Conservation (phyloP, 1,140 invertebrate species). For the Lysiphlebus fabarum region DNA sequence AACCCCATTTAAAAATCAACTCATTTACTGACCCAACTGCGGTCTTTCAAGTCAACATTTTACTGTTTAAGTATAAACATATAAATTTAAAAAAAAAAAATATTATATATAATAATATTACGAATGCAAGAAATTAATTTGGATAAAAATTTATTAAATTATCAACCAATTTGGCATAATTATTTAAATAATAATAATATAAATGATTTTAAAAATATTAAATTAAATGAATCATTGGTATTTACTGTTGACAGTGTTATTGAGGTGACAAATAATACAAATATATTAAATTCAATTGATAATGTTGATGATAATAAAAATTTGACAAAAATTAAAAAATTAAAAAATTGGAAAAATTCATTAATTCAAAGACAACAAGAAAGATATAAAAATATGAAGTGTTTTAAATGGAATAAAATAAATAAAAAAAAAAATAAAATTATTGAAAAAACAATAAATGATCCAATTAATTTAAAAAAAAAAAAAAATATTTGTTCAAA, state of each 20-base stretch:
- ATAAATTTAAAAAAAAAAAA: too few species aligned
- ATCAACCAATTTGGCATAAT: too few species aligned
- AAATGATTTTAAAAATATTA: background rate
- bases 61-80: too few species aligned
- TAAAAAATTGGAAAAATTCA: slow-evolving; percentile 15
- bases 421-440: background rate
- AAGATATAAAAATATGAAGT: slow-evolving; percentile 8
- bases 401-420: background rate
- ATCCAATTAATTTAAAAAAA: background rate
- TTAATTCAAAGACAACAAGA: background rate
- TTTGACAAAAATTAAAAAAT: background rate
- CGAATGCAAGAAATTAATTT: too few species aligned
- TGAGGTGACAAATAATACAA: slow-evolving; percentile 3
- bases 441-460: background rate
- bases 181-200: too few species aligned
- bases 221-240: slow-evolving; percentile 13
- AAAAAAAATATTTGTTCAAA: slow-evolving; percentile 10
- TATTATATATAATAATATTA: too few species aligned
- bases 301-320: background rate
- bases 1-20: too few species aligned
- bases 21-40: too few species aligned
- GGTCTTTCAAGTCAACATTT: too few species aligned
- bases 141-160: too few species aligned
- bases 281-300: background rate
- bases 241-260: slow-evolving; percentile 18